Evolutionary conservation across 2,888 invertebrate species (phyloP).

Genomic region (Pocota personata): DNA sequence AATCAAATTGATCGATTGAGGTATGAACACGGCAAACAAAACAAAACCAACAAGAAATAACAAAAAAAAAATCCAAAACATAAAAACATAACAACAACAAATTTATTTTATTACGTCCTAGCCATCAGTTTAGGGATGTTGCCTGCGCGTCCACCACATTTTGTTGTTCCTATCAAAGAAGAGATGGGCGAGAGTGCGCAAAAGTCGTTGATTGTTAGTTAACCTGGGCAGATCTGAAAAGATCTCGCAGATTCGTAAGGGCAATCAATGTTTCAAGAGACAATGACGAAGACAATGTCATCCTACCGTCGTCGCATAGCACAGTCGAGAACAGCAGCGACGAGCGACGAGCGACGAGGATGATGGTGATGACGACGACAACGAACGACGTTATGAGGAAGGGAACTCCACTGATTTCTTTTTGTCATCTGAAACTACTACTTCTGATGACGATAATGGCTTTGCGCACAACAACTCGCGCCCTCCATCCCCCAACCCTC

Average conservation of each 20-base stretch:
- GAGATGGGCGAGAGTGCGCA: conserved; percentile 57
- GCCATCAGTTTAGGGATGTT: conserved; percentile 58
- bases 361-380: conserved; percentile 45
- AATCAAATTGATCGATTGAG: conserved; percentile 72
- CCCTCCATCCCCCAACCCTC: background rate
- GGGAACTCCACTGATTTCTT: conserved; percentile 72
- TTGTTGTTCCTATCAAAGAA: conserved; percentile 60
- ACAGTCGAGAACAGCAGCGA: background rate
- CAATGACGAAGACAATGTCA: conserved; percentile 74
- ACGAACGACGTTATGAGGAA: conserved; percentile 67
- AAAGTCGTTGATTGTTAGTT: conserved; percentile 72
- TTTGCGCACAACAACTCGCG: conserved; percentile 37
- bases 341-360: conserved; percentile 27
- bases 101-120: conserved; percentile 73
- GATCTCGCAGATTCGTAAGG: conserved; percentile 59
- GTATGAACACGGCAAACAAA: conserved; percentile 9
- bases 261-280: conserved; percentile 73
- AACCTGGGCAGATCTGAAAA: conserved; percentile 70
- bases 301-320: conserved; percentile 32
- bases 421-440: conserved; percentile 66
- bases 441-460: conserved; percentile 70
- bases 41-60: conserved; percentile 36
- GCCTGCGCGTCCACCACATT: background rate
- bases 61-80: background rate
- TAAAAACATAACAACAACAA: conserved; percentile 71